Conservation (phyloP, 64 coral and sea anemone genomes). For the Platygyra sinensis region DNA sequence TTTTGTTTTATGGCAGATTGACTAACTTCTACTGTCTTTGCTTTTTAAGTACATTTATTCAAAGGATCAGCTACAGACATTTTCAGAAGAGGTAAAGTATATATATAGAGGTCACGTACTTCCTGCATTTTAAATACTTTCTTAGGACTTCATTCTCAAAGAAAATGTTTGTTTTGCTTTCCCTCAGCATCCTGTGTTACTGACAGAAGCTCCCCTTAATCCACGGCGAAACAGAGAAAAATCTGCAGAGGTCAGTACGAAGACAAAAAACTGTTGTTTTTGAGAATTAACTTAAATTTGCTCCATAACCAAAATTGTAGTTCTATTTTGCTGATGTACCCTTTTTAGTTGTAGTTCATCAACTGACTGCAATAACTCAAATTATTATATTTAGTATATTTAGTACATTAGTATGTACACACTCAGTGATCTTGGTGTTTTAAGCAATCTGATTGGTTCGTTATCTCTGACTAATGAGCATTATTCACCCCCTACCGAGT, state of each 20-base stretch:
- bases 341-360: too few species aligned
- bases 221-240: constrained; percentile 96
- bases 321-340: too few species aligned
- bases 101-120: not conserved
- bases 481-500: too few species aligned
- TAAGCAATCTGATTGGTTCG: too few species aligned
- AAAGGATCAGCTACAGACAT: constrained; percentile 97
- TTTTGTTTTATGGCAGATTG: not conserved
- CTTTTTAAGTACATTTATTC: constrained; percentile 95
- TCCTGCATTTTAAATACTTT: not conserved
- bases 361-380: too few species aligned
- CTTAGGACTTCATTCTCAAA: not conserved
- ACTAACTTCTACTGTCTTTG: not conserved
- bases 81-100: constrained; percentile 96
- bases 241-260: constrained; percentile 81
- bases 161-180: not conserved
- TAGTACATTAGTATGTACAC: too few species aligned
- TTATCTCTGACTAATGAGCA: too few species aligned
- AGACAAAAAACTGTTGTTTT: not conserved
- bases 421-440: too few species aligned
- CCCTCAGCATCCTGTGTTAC: constrained; percentile 89
- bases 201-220: constrained; percentile 96
- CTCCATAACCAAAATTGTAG: too few species aligned
- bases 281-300: too few species aligned
- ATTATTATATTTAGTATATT: too few species aligned